Evolutionary conservation across 2,797 vertebrate species (phyloP).

Genomic region (Lerista edwardsae): DNA sequence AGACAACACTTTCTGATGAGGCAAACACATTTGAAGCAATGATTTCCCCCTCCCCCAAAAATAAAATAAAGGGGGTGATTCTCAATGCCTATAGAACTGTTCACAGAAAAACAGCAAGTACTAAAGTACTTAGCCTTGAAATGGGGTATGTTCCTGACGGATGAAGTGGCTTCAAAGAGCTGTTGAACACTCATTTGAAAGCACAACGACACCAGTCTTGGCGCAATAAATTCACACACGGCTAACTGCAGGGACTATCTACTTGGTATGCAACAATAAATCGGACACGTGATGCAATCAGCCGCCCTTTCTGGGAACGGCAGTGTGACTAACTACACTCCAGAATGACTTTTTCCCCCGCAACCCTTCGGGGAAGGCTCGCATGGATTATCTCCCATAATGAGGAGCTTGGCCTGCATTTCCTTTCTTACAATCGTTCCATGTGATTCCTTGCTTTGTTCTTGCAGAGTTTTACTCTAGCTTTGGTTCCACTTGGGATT

Average conservation of each 20-base stretch:
- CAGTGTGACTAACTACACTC: constrained; percentile 2
- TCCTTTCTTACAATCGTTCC: background rate
- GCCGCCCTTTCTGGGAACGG: background rate
- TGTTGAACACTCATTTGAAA: background rate
- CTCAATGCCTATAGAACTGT: background rate
- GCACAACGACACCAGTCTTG: background rate
- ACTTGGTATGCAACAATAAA: background rate
- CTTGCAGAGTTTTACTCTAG: too few species aligned
- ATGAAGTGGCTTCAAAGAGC: constrained; percentile 2
- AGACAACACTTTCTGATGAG: background rate
- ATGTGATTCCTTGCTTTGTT: too few species aligned
- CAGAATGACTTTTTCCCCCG: constrained; percentile 10
- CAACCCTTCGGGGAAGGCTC: background rate
- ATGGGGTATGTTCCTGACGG: background rate
- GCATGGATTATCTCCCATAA: background rate
- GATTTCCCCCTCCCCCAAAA: too few species aligned
- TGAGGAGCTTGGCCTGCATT: background rate
- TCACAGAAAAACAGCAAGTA: background rate
- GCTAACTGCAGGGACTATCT: background rate
- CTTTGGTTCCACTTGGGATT: too few species aligned
- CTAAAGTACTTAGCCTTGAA: background rate
- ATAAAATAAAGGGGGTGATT: too few species aligned
- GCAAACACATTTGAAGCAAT: background rate
- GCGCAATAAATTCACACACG: constrained; percentile 29
- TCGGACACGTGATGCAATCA: constrained; percentile 10